Conservation (phyloP, 2,797 vertebrate genomes). For the Holocentrus rufus region DNA sequence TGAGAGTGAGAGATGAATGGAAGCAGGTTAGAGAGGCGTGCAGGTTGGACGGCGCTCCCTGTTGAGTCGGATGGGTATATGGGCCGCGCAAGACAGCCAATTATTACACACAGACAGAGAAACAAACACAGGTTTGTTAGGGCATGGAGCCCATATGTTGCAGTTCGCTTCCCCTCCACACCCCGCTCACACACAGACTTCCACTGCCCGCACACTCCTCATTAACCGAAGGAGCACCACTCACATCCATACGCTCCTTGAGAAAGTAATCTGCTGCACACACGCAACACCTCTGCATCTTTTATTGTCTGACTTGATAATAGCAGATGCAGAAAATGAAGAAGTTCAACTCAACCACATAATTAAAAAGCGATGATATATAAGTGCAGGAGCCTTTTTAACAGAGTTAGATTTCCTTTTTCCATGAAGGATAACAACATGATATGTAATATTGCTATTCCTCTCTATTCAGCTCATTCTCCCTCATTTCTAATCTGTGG, state of each 20-base stretch:
- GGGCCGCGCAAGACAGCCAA: slow-evolving; percentile 33
- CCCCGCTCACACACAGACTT: slow-evolving; percentile 5
- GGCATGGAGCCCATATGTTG: slow-evolving; percentile 40
- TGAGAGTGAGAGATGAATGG: slow-evolving; percentile 11
- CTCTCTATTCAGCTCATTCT: slow-evolving; percentile 15
- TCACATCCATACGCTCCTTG: background rate
- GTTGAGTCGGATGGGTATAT: slow-evolving; percentile 21
- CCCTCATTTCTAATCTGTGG: background rate
- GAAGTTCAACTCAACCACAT: slow-evolving; percentile 24
- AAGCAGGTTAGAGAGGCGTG: slow-evolving; percentile 15
- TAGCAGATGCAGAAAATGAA: slow-evolving; percentile 1
- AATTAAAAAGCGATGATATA: slow-evolving; percentile 12
- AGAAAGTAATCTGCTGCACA: slow-evolving; percentile 1
- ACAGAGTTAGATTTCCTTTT: slow-evolving; percentile 7
- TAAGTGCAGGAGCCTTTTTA: background rate
- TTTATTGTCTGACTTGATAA: slow-evolving; percentile 21
- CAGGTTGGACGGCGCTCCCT: slow-evolving; percentile 2
- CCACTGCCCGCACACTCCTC: slow-evolving; percentile 5
- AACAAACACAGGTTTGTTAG: slow-evolving; percentile 36
- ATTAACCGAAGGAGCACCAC: slow-evolving; percentile 31
- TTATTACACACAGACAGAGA: slow-evolving; percentile 44
- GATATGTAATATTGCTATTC: background rate
- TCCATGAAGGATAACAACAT: background rate
- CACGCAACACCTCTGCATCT: slow-evolving; percentile 21
- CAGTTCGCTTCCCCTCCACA: slow-evolving; percentile 34